A percentile compares a stretch with the other conserved stretches of the same genome.
Evolutionary conservation across 2,797 vertebrate genomes (phyloP).

Genomic region (Pseudochromis fuscus): DNA sequence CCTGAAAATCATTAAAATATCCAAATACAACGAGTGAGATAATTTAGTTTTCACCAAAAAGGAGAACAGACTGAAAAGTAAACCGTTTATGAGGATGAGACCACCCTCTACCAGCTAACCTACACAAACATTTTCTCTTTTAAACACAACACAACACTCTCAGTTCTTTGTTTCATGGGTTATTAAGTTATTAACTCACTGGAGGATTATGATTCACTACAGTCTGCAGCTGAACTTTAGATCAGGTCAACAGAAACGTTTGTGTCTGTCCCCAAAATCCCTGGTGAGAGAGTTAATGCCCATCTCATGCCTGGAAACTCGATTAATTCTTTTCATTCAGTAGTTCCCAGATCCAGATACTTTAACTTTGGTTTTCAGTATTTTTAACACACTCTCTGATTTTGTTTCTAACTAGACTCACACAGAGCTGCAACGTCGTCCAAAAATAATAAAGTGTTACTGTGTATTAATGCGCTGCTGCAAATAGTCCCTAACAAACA

Average conservation of each 20-base stretch:
- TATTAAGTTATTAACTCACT: not conserved
- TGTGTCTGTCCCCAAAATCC: not conserved
- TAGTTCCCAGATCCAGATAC: not conserved
- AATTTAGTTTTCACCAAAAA: no score
- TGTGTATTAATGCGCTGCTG: no score
- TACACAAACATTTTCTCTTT: constrained; percentile 4
- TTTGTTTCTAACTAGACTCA: no score
- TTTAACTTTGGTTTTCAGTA: no score
- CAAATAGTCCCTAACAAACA: not conserved
- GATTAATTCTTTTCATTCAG: not conserved
- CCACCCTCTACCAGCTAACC: not conserved
- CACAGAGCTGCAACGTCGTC: no score
- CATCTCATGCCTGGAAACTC: not conserved
- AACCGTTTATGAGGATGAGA: not conserved
- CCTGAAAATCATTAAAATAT: no score
- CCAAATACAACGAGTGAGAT: no score
- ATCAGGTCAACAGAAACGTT: not conserved
- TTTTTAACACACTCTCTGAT: no score
- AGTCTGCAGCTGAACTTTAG: not conserved
- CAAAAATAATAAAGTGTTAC: no score
- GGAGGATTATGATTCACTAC: constrained; percentile 1
- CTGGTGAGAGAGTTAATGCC: not conserved
- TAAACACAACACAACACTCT: constrained; percentile 17
- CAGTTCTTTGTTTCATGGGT: not conserved
- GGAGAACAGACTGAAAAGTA: no score